Evolutionary conservation across 2,797 vertebrate species (phyloP).

Genomic region (Pseudocheirus occidentalis): DNA sequence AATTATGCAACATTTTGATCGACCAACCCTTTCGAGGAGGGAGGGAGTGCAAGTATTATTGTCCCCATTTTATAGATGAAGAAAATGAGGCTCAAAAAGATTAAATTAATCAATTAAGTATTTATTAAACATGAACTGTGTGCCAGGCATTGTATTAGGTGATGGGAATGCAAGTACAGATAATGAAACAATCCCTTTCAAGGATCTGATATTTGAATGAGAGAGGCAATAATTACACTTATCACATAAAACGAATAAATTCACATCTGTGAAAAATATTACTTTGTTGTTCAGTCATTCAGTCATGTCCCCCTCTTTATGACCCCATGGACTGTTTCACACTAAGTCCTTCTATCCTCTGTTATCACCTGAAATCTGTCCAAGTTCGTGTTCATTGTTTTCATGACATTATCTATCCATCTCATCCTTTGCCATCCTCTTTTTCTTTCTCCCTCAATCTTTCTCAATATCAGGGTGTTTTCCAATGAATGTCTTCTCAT

Average conservation of each 20-base stretch:
- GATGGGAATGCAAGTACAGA: neutral
- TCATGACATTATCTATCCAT: neutral
- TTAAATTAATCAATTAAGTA: neutral
- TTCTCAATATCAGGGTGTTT: neutral
- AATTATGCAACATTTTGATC: neutral
- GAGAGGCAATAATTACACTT: neutral
- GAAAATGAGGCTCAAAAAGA: neutral
- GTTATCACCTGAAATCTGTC: neutral
- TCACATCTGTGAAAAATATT: neutral
- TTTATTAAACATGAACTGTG: neutral
- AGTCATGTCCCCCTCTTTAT: neutral
- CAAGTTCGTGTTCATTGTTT: neutral
- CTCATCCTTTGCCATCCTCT: neutral
- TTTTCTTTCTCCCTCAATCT: neutral
- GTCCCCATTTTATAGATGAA: neutral
- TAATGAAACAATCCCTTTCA: neutral
- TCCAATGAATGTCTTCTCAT: neutral
- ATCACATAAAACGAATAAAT: neutral
- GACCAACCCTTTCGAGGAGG: neutral
- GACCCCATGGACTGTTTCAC: neutral
- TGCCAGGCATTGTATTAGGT: neutral
- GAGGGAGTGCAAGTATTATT: neutral
- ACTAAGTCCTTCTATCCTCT: neutral
- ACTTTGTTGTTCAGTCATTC: neutral
- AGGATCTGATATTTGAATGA: neutral